These are phyloP conservation scores for Dasyornis broadbenti DNA, from an alignment of 2,113 vertebrate species.

Conservation along the genomic window DNA sequence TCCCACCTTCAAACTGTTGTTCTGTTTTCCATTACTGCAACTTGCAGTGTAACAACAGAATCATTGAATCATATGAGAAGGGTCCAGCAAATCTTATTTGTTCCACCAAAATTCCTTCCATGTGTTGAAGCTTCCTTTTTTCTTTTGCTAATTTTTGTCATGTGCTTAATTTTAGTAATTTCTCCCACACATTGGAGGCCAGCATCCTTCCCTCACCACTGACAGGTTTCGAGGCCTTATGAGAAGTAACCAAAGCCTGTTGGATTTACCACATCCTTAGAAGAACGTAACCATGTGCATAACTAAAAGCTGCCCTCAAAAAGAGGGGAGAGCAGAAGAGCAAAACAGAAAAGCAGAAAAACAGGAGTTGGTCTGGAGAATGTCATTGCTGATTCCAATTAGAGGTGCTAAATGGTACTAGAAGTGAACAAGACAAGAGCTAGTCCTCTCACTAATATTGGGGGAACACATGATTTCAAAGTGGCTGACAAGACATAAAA, in stretches of 20 bases:
- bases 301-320: conserved; percentile 49
- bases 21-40: conserved; percentile 70
- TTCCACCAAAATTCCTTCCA: conserved; percentile 75
- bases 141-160: conserved; percentile 73
- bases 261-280: conserved; percentile 66
- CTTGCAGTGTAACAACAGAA: conserved; percentile 67
- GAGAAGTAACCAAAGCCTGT: conserved; percentile 60
- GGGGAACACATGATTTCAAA: not conserved
- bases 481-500: not conserved
- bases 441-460: not conserved
- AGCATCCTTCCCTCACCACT: conserved; percentile 51
- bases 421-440: not conserved
- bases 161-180: conserved; percentile 73
- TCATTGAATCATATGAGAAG: conserved; percentile 74
- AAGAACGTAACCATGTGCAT: conserved; percentile 38
- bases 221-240: conserved; percentile 62
- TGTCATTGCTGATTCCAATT: not conserved
- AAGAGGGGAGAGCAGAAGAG: conserved; percentile 36
- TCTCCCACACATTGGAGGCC: conserved; percentile 60
- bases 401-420: not conserved
- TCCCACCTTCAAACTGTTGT: conserved; percentile 42
- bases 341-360: not conserved
- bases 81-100: conserved; percentile 73
- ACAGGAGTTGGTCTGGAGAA: not conserved
- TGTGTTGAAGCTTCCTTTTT: conserved; percentile 69